Evolutionary conservation across 2,888 invertebrate species (phyloP).

Genomic region (Mesorhabditis sp.): DNA sequence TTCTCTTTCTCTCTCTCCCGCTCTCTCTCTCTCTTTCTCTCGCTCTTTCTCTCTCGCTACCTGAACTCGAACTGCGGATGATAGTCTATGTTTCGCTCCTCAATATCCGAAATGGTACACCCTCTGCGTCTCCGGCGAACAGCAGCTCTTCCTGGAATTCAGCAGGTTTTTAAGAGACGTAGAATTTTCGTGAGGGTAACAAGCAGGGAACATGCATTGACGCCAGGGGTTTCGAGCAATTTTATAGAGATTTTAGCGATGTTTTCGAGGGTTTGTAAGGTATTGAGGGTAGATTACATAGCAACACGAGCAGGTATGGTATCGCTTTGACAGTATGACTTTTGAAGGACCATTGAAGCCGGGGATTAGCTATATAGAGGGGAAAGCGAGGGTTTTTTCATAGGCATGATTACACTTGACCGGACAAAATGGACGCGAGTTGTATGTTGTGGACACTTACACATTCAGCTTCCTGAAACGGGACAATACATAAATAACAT

Average conservation of each 20-base stretch:
- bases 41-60: not conserved
- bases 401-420: not conserved
- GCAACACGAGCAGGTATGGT: too few relatives aligned
- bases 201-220: not conserved
- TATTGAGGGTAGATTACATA: too few relatives aligned
- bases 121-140: conserved; percentile 55
- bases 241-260: not conserved
- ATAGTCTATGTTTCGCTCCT: conserved; percentile 33
- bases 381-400: not conserved
- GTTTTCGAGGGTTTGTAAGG: not conserved
- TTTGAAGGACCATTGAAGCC: not conserved
- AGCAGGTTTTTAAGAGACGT: not conserved
- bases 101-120: conserved; percentile 48
- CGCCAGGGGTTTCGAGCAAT: not conserved
- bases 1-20: too few relatives aligned
- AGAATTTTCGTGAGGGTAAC: not conserved
- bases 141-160: conserved; percentile 53
- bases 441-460: conserved; percentile 41
- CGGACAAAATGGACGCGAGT: not conserved
- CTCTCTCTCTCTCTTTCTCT: not conserved
- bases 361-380: not conserved
- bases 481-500: not conserved
- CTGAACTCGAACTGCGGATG: conserved; percentile 39
- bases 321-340: not conserved
- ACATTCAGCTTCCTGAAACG: conserved; percentile 55